A percentile compares a stretch with the other conserved stretches of the same genome.
Evolutionary conservation across 2,888 invertebrate genomes (phyloP).

Genomic region (Tryphoninae sp.): DNA sequence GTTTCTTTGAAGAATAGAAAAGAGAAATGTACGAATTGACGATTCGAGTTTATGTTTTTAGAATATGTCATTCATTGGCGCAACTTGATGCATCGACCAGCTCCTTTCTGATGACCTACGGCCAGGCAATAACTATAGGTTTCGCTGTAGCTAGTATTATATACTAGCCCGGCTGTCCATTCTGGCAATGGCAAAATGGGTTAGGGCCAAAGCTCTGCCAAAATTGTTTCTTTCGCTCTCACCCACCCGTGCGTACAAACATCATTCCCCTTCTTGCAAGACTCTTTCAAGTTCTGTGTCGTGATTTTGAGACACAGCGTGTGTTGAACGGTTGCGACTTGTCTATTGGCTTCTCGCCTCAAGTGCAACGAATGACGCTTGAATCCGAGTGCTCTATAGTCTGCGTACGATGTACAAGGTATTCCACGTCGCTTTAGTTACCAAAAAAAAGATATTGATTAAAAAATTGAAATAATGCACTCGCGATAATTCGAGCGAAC

Average conservation of each 20-base stretch:
- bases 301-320: conserved; percentile 33
- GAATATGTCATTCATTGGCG: neutral
- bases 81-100: neutral
- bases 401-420: neutral
- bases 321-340: conserved; percentile 18
- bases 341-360: conserved; percentile 44
- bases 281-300: conserved; percentile 54
- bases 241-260: conserved; percentile 68
- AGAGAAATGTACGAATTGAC: too few relatives aligned
- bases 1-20: too few relatives aligned
- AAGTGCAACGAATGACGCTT: conserved; percentile 40
- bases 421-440: neutral
- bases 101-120: conserved; percentile 6
- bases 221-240: conserved; percentile 52
- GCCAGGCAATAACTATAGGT: conserved; percentile 58
- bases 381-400: neutral
- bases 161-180: conserved; percentile 70
- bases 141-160: conserved; percentile 63
- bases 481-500: neutral
- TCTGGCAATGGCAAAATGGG: conserved; percentile 77
- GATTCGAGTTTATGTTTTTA: too few relatives aligned
- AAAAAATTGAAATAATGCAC: neutral
- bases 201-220: conserved; percentile 79
- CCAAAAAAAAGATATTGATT: neutral
- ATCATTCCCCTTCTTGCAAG: conserved; percentile 46